A percentile compares a stretch with the other conserved stretches of the same genome.
phyloP scores from a whole-genome alignment of 2,888 invertebrate genomes.

The Euphydryas editha region DNA sequence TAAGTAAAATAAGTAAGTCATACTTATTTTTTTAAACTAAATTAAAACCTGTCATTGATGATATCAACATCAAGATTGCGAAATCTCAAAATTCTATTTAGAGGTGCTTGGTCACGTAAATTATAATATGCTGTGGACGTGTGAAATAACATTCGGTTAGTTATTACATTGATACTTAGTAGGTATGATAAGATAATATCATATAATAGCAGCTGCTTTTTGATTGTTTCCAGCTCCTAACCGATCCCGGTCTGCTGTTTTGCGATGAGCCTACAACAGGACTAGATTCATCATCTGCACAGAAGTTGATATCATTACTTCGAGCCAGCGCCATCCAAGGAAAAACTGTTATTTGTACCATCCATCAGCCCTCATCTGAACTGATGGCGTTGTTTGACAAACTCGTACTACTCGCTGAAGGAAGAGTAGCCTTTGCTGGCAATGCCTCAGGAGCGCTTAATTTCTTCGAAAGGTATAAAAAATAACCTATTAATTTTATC shows the following conservation, averaged over 20 bases:
- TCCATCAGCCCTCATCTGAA: conserved; percentile 96
- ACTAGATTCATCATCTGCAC: conserved; percentile 95
- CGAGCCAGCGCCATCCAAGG: conserved; percentile 88
- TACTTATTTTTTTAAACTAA: too few relatives aligned
- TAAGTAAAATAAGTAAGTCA: too few relatives aligned
- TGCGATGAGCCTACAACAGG: conserved; percentile 99
- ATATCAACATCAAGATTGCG: too few relatives aligned
- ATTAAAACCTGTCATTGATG: too few relatives aligned
- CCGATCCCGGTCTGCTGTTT: conserved; percentile 95
- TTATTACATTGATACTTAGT: too few relatives aligned
- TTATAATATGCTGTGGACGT: too few relatives aligned
- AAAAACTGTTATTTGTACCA: conserved; percentile 95
- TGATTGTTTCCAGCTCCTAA: conserved; percentile 85
- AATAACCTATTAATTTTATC: background rate
- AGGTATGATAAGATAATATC: too few relatives aligned
- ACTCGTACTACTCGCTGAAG: conserved; percentile 92
- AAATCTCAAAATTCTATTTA: too few relatives aligned
- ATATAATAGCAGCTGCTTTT: background rate
- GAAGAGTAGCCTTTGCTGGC: conserved; percentile 93
- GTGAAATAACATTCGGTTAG: too few relatives aligned
- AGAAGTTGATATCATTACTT: conserved; percentile 89
- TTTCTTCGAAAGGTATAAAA: conserved; percentile 85
- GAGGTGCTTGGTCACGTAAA: too few relatives aligned
- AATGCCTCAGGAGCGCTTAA: conserved; percentile 76
- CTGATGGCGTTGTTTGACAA: conserved; percentile 92